Evolutionary conservation across 92 coral and sea anemone species (phyloP), one percentile per base, ranked within the genome.

Genomic region (Pocillopora meandrina): DNA sequence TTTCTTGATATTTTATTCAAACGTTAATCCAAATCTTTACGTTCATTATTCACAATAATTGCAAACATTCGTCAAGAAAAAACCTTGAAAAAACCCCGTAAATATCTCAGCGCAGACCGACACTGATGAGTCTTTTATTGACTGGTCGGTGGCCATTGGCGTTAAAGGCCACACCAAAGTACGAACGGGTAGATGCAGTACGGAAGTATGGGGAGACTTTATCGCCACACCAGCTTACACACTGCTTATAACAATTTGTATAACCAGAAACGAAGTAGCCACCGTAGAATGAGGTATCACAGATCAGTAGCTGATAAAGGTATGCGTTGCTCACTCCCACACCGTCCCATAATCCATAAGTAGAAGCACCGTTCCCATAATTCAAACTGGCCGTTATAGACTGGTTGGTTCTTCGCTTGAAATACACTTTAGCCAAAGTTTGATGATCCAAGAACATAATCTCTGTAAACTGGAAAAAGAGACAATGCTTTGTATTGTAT

Each of bases 161-260:
- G 61, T 87, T 87, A 8, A 87, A 87, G 5, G 90, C 87, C 56
- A 81, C 90, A 15, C 90, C 90, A 0, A 2, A 10, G n/a, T 36
- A 60, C 13, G 9, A 0, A 1, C 23, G 0, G 12, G 21, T 18
- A 13, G 69, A 6, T 12, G 86, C 78, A 10, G 90, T 81, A 12
- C 90, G 90, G 61, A 87, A 87, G 49, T 80, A 81, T 1, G 76
- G 49, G 7, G 90, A 81, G 7, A 1, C 11, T 0, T 0, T 10
- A 23, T 87, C 90, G 21, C 20, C 7, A 31, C 82, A 73, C 90
- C 86, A 87, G 34, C 0, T 0, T 0, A 0, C 0, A 74, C 90
- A 87, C 2, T 14, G 6, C 70, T 23, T 65, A 16, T 65, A 65
- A 65, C 70, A 65, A 12, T 0, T 21, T 14, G 42, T 65, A 36